A percentile compares a stretch with the other conserved stretches of the same genome.
These are phyloP conservation scores for Acronicta aceris DNA, from an alignment of 2,888 invertebrate species.

Conservation along the genomic window DNA sequence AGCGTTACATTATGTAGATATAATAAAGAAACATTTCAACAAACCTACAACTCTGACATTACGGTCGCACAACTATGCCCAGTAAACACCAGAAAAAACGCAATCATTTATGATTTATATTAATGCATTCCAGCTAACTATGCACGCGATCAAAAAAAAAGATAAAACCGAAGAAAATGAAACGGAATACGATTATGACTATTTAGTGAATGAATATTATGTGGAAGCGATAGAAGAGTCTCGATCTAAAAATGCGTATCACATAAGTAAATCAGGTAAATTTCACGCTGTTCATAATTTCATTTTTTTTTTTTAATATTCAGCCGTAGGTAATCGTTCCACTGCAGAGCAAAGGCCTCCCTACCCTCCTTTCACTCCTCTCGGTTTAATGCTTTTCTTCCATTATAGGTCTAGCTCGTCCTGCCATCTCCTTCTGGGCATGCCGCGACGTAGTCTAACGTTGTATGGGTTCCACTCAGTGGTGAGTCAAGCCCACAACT, in stretches of 20 bases:
- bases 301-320: too few species aligned
- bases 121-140: conserved; percentile 26
- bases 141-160: conserved; percentile 21
- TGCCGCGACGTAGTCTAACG: too few species aligned
- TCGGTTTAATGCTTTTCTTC: too few species aligned
- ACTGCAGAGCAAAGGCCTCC: too few species aligned
- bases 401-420: too few species aligned
- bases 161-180: conserved; percentile 9
- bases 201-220: conserved; percentile 82
- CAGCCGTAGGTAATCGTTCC: too few species aligned
- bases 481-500: too few species aligned
- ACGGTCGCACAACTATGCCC: neutral
- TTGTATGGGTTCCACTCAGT: too few species aligned
- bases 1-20: neutral
- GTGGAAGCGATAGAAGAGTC: conserved; percentile 69
- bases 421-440: too few species aligned
- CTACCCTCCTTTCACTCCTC: too few species aligned
- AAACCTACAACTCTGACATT: neutral
- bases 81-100: neutral
- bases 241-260: conserved; percentile 72
- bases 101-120: neutral
- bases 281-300: conserved; percentile 23
- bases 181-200: conserved; percentile 54
- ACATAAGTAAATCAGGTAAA: conserved; percentile 61
- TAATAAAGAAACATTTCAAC: neutral